Percentiles rank a stretch among this genome's conserved stretches.
Evolutionary conservation across 2,888 invertebrate genomes (phyloP).

Genomic region (Drosophila conformis): DNA sequence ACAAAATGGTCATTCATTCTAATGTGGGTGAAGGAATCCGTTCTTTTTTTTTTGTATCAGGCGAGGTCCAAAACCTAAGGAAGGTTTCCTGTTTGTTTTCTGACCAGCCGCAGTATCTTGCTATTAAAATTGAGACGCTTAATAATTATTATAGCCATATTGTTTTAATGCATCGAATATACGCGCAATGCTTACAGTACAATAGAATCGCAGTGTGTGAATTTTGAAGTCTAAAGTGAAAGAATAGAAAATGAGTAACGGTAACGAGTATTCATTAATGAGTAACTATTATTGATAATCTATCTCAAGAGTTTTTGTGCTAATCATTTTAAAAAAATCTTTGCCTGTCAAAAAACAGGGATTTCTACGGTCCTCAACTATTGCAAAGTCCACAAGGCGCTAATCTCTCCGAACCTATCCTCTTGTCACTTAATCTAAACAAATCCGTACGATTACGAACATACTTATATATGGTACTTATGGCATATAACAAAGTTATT

Average conservation of each 20-base stretch:
- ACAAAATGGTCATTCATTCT: too few relatives aligned
- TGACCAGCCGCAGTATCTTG: not conserved
- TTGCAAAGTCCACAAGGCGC: conserved; percentile 8
- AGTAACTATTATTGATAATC: not conserved
- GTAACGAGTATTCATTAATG: not conserved
- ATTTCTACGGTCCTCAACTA: not conserved
- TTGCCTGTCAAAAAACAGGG: not conserved
- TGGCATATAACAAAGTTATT: not conserved
- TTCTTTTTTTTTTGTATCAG: too few relatives aligned
- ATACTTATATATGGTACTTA: not conserved
- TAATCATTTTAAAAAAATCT: conserved; percentile 9
- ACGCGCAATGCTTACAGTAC: not conserved
- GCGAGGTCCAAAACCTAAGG: too few relatives aligned
- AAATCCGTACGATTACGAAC: conserved; percentile 6
- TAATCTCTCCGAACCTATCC: not conserved
- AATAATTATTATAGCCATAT: not conserved
- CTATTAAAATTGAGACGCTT: not conserved
- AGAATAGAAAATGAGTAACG: not conserved
- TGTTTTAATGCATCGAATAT: not conserved
- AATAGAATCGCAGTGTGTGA: not conserved
- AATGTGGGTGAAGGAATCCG: too few relatives aligned
- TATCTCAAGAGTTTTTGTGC: not conserved
- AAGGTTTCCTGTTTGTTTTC: too few relatives aligned
- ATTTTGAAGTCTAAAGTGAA: not conserved
- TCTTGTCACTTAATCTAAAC: not conserved